Evolutionary conservation across 2,888 invertebrate species (phyloP).

Genomic region (Drosophila demipolita): DNA sequence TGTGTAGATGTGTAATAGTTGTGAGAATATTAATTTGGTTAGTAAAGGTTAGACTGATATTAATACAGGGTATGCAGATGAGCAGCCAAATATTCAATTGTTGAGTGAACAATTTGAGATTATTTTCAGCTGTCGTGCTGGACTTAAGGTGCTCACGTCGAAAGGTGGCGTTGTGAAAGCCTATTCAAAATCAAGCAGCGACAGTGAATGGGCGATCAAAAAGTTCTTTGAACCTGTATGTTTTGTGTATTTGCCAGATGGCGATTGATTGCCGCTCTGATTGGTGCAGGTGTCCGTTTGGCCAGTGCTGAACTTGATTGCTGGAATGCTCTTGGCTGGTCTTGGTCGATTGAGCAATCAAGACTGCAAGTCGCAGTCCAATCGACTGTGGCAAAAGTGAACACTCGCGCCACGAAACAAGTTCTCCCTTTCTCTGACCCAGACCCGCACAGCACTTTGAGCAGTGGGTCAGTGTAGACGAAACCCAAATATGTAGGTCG

Average conservation of each 20-base stretch:
- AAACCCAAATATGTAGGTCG: slow-evolving; percentile 50
- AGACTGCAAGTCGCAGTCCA: slow-evolving; percentile 25
- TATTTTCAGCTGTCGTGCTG: slow-evolving; percentile 3
- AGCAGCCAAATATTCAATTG: background rate
- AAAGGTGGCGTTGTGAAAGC: slow-evolving; percentile 49
- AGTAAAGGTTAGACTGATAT: background rate
- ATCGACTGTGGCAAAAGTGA: slow-evolving; percentile 62
- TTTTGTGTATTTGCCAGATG: slow-evolving; percentile 26
- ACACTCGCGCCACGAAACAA: slow-evolving; percentile 46
- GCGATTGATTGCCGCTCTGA: slow-evolving; percentile 37
- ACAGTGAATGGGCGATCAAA: slow-evolving; percentile 41
- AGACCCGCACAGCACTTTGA: slow-evolving; percentile 54
- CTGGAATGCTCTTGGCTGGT: slow-evolving; percentile 28
- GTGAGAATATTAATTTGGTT: background rate
- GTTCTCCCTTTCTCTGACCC: slow-evolving; percentile 75
- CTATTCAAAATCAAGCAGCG: slow-evolving; percentile 42
- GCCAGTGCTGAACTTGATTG: slow-evolving; percentile 35
- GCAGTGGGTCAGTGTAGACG: slow-evolving; percentile 64
- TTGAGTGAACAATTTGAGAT: slow-evolving; percentile 2
- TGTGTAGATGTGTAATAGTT: background rate
- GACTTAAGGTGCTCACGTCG: slow-evolving; percentile 31
- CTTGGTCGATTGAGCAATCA: slow-evolving; percentile 53
- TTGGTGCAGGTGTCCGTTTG: slow-evolving; percentile 26
- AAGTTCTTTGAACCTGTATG: slow-evolving; percentile 54
- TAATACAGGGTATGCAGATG: background rate